Conservation (phyloP, 23 tunicate species). For the Oikopleura vanhoeffeni region DNA sequence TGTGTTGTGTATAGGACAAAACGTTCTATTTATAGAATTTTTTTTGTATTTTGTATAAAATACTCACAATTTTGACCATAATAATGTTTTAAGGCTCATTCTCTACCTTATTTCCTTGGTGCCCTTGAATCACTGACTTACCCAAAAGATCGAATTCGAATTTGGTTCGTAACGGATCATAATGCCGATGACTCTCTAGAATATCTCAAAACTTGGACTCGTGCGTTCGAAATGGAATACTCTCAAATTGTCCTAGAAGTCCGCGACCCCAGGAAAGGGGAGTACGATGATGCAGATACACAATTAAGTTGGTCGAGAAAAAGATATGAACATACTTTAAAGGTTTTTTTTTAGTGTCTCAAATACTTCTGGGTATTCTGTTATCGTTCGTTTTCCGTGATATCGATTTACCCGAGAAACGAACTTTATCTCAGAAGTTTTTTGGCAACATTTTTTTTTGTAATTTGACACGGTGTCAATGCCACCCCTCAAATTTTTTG, state of each 20-base stretch:
- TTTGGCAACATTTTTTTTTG: too few species aligned
- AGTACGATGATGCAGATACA: background rate
- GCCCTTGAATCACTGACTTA: background rate
- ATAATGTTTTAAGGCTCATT: background rate
- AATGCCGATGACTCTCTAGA: slow-evolving; percentile 42
- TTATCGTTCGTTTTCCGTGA: too few species aligned
- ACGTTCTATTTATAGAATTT: too few species aligned
- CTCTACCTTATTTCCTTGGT: background rate
- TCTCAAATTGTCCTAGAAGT: background rate
- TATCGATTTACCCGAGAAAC: too few species aligned
- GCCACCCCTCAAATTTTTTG: too few species aligned
- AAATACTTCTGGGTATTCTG: too few species aligned
- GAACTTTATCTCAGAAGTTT: too few species aligned
- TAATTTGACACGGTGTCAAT: too few species aligned
- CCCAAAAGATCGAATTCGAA: slow-evolving; percentile 18
- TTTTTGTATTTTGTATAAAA: too few species aligned
- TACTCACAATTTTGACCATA: too few species aligned
- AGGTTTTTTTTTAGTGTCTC: too few species aligned
- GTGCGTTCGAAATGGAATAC: background rate
- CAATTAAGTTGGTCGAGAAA: slow-evolving; percentile 40
- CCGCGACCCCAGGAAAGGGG: background rate
- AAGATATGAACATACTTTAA: slow-evolving; percentile 30
- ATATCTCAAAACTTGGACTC: slow-evolving; percentile 31
- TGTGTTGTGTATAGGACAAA: too few species aligned
- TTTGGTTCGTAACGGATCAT: slow-evolving; percentile 74